Evolutionary conservation across 2,888 invertebrate genomes (phyloP).

Genomic region (Ophraella communa): DNA sequence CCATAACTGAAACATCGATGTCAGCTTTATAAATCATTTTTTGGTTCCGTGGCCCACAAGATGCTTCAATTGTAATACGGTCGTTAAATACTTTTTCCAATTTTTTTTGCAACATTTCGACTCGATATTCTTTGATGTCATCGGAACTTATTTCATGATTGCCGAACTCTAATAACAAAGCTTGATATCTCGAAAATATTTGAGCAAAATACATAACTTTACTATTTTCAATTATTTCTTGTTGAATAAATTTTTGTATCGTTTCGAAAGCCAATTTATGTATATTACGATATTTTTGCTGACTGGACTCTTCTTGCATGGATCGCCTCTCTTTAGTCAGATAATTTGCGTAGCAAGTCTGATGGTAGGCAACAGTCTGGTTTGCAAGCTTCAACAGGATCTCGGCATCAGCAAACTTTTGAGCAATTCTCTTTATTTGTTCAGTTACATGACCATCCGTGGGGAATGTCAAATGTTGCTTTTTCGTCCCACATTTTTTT

Average conservation of each 20-base stretch:
- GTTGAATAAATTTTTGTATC: conserved; percentile 28
- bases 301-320: conserved; percentile 12
- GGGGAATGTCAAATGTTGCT: conserved; percentile 23
- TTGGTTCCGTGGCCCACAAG: conserved; percentile 32
- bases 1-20: conserved; percentile 42
- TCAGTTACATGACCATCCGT: conserved; percentile 13
- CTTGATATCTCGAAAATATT: conserved; percentile 34
- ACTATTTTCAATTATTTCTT: conserved; percentile 31
- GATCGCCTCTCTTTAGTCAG: conserved; percentile 28
- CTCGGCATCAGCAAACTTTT: conserved; percentile 20
- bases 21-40: conserved; percentile 44
- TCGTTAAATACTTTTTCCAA: conserved; percentile 41
- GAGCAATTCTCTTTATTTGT: neutral
- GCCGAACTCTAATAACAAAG: conserved; percentile 44
- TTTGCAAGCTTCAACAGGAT: conserved; percentile 25
- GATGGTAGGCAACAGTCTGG: conserved; percentile 32
- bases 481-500: conserved; percentile 22
- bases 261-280: conserved; percentile 32
- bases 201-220: conserved; percentile 27
- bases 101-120: conserved; percentile 44
- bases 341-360: conserved; percentile 31
- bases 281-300: neutral
- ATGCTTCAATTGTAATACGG: conserved; percentile 40
- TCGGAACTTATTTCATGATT: conserved; percentile 38
- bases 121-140: conserved; percentile 42